Evolutionary conservation across 2,888 invertebrate species (phyloP), one percentile per base, ranked within the genome.

Genomic region (Lordiphosa fenestrarum): DNA sequence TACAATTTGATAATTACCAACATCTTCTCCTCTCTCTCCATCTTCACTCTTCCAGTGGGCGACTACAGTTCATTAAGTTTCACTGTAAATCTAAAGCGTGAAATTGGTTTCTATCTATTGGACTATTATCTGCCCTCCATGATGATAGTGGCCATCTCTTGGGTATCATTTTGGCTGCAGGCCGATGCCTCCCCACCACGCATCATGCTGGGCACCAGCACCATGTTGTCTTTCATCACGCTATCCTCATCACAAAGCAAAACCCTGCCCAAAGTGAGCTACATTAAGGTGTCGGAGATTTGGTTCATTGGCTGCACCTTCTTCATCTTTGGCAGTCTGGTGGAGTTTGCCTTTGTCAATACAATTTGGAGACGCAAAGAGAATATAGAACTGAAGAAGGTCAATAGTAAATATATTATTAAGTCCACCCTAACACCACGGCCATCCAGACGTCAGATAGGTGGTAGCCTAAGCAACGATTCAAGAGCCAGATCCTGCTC

Each of bases 401-500:
- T 86, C 33, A 87, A 87, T 47, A 87, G 87, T 54, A 87, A 87
- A 71, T 87, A 87, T 35, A 87, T 87, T 25, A 78, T 87, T 1
- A 87, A 87, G 4, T 86, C 87, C 0, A 86, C 87, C 1, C n/a
- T 87, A 10, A 87, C 87, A 19, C 87, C 87, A n/a, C 80, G 87
- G 7, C 87, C 87, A 0, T 62, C 85, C 5, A 73, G 87, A 0
- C 78, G 87, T 0, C 81, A 86, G 33, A 46, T 87, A 1, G 75
- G 78, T 36, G 77, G 80, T 9, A 78, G 83, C 21, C 54, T 85
- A 5, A 84, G 76, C 44, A 87, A 82, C 55, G 80, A 84, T 10
- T 41, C 92, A 92, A 65, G 90, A 93, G 75, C 94, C 92, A 51
- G 91, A 94, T 69, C 94, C 92, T 86, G 94, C 93, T 87, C 90